Evolutionary conservation across 2,888 invertebrate genomes (phyloP), one percentile per base, ranked within the genome.

Genomic region (Phengaris arion): DNA sequence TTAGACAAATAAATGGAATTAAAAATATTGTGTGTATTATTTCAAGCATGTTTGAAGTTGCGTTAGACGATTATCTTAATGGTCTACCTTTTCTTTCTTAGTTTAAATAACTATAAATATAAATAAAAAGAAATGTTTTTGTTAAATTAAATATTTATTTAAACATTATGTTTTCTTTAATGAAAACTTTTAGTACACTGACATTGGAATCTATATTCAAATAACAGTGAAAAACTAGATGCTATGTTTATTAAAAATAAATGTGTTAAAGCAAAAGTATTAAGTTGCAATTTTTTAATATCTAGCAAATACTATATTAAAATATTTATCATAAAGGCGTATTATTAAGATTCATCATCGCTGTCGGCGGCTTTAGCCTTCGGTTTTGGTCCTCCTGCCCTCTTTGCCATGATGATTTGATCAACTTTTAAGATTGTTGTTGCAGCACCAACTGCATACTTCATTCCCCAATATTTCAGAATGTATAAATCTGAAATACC

Each of bases 391-490:
- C 99, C 99, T 70, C 99, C 99, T 15, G 99, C 98, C 82, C 97
- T 95, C 93, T 99, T 99, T 0, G 99, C 98, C 99, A 99, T 99
- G 80, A 99, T 99, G 81, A 99, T 99, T 93, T 99, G 98, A 92
- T 99, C 98, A 48, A 99, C 98, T 87, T 97, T 96, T 51, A 99
- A 94, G 80, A 99, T 97, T 0, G 99, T 99, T 78, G 97, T 96
- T 0, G 99, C 98, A 1, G 98, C 98, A 78, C 97, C 96, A 0
- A 98, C 97, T 0, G 99, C 99, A 91, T 99, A 98, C 88, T 99
- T 98, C 75, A 99, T 92, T 4, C 96, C 99, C 98, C 99, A 99
- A 85, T 95, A 94, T 89, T 99, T 99, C 48, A 96, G 95, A 69
- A 96, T 87, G 87, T 95, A 99, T 77, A 98, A 94, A 94, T 99